Evolutionary conservation across 2,888 invertebrate species (phyloP), one percentile per base, ranked within the genome.

Genomic region (Amblyteles armatorius): DNA sequence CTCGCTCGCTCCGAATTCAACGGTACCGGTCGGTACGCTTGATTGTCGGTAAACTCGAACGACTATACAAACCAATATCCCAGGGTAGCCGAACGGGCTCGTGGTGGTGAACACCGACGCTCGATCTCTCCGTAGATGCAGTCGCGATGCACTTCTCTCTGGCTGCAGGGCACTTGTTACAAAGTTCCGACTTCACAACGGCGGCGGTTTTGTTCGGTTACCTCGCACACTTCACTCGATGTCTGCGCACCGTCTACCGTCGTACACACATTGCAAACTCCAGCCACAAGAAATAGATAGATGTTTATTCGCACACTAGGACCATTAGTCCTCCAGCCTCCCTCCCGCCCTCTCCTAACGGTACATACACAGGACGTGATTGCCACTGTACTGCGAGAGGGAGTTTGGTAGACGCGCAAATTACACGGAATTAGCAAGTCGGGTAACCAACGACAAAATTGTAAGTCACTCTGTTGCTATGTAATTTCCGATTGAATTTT

Each of bases 1-100:
- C 11, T 3, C 2, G 57, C 22, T 22, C 9, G 57, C 11, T 22
- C 11, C 57, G 3, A 29, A 68, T 33, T 69, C 69, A 33, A 48
- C 22, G 16, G 16, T 5, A 5, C 19, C 26, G 57, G 26, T 36
- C n/a, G 29, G 19, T 16, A 26, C 50, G 67, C 80, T 48, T 74
- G 73, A 80, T 80, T 80, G 80, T 80, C 65, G 80, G 80, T 74
- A 80, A 80, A 80, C 74, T 80, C 74, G 73, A 80, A 74, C 73
- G 67, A 48, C 57, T 48, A 80, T 68, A 29, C 11, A 63, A 6
- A 33, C 57, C 57, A 22, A 26, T 63, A 33, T n/a, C 11, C 33
- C 11, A 63, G 19, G 33, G 33, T 63, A 63, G 7, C 16, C 1
- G 29, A 63, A 3, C 22, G 63, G n/a, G 33, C 3, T 33, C 0